Base-by-base conservation (phyloP, 2,113 vertebrate species). In the Trematocara nigrifrons region DNA sequence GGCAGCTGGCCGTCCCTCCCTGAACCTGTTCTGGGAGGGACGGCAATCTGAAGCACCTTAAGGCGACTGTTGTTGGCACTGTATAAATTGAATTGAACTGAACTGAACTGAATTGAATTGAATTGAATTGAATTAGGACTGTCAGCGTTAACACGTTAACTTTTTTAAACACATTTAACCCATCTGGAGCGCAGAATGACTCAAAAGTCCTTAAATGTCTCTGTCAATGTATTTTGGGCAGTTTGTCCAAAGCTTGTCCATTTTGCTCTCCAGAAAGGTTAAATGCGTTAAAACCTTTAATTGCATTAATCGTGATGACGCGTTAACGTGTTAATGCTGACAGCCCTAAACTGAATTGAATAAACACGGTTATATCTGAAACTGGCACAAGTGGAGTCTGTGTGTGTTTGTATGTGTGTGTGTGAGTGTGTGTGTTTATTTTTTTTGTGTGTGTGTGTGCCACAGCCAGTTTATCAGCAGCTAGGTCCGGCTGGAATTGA, bases 381-480 rank as follows among this genome's bases (percentile, higher is more conserved):
- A 56, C 52, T 54, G 52, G 20, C 20, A 26, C 20, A 6, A 56
- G 53, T 26, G 11, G 6, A 56, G 53, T 26, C 10, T 4, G 3
- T 54, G 6, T 54, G 53, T 54, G 59, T 61, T 10, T 35, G 57
- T 10, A 3, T 56, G 7, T 79, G 52, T 45, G 51, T 51, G 10
- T 71, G 59, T 54, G 61, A 12, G 40, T 35, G 71, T 52, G 77
- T 80, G 35, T 74, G 45, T 66, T 49, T 76, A n/a, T 51, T 51
- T 49, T 49, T 7, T n/a, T 0, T 47, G 2, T 52, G 49, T 49
- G 56, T 49, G 56, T 52, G 78, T 81, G 45, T 49, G 53, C 89
- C 86, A 77, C 35, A 86, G 85, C 71, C 53, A 77, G 81, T 89
- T 92, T 87, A 92, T 92, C 88, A 92, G 88, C 91, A 90, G 86